Conservation (phyloP, 2,113 vertebrate species). For the Stigmatopora nigra region DNA sequence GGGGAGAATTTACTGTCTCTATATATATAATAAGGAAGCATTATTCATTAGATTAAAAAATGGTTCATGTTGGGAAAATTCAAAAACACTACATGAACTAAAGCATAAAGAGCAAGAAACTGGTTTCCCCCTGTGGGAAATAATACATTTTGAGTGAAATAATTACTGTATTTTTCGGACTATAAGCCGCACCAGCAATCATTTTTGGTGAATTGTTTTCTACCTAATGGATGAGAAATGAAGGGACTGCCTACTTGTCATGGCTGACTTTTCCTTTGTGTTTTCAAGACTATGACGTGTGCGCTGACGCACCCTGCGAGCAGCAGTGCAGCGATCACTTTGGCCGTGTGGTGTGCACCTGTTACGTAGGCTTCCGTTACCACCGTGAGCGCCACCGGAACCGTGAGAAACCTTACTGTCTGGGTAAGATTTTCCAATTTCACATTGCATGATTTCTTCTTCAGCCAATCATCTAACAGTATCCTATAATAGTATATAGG, state of each 20-base stretch:
- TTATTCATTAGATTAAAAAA: no score
- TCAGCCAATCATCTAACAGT: no score
- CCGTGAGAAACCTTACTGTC: slow-evolving; percentile 86
- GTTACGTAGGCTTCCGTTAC: slow-evolving; percentile 89
- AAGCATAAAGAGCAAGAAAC: background rate
- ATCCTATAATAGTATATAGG: no score
- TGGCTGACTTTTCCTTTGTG: background rate
- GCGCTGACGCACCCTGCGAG: slow-evolving; percentile 87
- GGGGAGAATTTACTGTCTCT: background rate
- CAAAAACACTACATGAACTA: background rate
- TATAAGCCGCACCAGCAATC: background rate
- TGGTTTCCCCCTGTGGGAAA: no score
- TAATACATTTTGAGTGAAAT: no score
- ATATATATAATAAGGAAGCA: no score
- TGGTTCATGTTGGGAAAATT: background rate
- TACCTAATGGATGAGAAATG: background rate
- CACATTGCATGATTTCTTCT: background rate
- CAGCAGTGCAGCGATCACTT: slow-evolving; percentile 98
- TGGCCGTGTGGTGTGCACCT: slow-evolving; percentile 89
- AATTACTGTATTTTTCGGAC: no score
- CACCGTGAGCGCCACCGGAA: slow-evolving; percentile 87
- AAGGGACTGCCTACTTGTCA: background rate
- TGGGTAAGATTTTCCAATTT: slow-evolving; percentile 67
- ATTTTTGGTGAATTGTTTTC: background rate
- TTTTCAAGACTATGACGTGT: slow-evolving; percentile 86